phyloP scores from a whole-genome alignment of 2,888 invertebrate species.

The Macrosoma leucophasiata region DNA sequence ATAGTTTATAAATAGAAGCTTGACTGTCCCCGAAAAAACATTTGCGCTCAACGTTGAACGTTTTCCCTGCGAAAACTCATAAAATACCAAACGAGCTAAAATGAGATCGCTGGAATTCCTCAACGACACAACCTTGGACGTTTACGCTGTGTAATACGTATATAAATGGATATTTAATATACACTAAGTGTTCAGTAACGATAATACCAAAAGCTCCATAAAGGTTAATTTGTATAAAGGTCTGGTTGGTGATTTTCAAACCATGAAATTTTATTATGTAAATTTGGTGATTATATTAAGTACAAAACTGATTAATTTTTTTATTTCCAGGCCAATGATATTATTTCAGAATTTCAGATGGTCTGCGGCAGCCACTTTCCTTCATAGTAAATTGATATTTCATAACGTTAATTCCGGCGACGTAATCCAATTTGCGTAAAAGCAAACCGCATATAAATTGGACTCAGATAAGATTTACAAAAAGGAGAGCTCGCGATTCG shows the following conservation, averaged over 20 bases:
- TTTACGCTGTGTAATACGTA: too few relatives aligned
- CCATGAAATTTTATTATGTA: too few relatives aligned
- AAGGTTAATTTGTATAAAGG: too few relatives aligned
- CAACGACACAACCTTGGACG: conserved; percentile 33
- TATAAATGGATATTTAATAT: conserved; percentile 17
- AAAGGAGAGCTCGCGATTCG: too few relatives aligned
- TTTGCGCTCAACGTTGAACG: conserved; percentile 3
- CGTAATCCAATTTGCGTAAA: conserved; percentile 24
- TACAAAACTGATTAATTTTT: too few relatives aligned
- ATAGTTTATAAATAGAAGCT: too few relatives aligned
- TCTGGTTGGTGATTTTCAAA: too few relatives aligned
- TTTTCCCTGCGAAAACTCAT: conserved; percentile 21
- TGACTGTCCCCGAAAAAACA: too few relatives aligned
- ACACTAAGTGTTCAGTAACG: conserved; percentile 8
- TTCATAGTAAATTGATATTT: conserved; percentile 19
- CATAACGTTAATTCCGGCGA: conserved; percentile 25
- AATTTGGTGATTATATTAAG: too few relatives aligned
- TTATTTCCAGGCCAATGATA: too few relatives aligned
- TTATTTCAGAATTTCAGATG: conserved; percentile 2
- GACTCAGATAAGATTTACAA: too few relatives aligned
- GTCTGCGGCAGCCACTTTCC: neutral
- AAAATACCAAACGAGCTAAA: conserved; percentile 31
- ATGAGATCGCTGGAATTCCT: conserved; percentile 35
- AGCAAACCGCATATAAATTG: conserved; percentile 16
- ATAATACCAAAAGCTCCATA: too few relatives aligned